Percentiles rank a stretch among this genome's conserved stretches.
These are phyloP conservation scores for Leuctra nigra DNA, from an alignment of 2,888 invertebrate genomes.

Conservation along the genomic window DNA sequence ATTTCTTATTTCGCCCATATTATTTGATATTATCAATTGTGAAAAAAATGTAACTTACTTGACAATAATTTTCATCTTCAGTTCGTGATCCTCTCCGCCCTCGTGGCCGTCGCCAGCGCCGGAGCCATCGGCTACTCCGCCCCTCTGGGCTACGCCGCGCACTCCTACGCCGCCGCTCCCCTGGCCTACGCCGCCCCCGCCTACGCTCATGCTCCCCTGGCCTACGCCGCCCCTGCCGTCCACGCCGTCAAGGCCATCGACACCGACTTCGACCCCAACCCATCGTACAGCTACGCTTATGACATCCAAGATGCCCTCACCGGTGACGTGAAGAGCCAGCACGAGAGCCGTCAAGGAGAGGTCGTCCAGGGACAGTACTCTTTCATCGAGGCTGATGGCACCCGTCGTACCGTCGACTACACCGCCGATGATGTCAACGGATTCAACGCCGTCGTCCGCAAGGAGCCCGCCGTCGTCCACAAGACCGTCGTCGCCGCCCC, in stretches of 20 bases:
- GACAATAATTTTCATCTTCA: too few species aligned
- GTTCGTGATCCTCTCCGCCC: slow-evolving; percentile 32
- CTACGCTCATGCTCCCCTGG: slow-evolving; percentile 19
- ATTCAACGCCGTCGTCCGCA: slow-evolving; percentile 47
- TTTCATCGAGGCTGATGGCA: slow-evolving; percentile 47
- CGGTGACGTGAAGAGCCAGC: slow-evolving; percentile 47
- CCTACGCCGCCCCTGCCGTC: slow-evolving; percentile 21
- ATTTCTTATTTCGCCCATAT: too few species aligned
- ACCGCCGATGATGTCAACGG: slow-evolving; percentile 46
- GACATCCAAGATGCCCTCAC: slow-evolving; percentile 44
- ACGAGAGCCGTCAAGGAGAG: slow-evolving; percentile 46
- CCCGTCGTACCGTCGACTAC: slow-evolving; percentile 47
- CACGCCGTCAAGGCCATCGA: slow-evolving; percentile 14
- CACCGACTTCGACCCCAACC: slow-evolving; percentile 23
- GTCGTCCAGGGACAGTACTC: slow-evolving; percentile 47
- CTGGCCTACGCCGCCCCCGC: slow-evolving; percentile 14
- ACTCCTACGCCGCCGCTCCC: slow-evolving; percentile 20
- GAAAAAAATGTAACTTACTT: too few species aligned
- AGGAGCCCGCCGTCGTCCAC: slow-evolving; percentile 20
- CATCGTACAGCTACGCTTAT: slow-evolving; percentile 21
- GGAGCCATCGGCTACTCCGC: slow-evolving; percentile 28
- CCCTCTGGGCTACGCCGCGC: slow-evolving; percentile 21
- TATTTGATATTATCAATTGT: too few species aligned
- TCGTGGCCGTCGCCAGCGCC: slow-evolving; percentile 33
- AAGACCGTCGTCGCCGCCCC: slow-evolving; percentile 19